A percentile compares a stretch with the other conserved stretches of the same genome.
Conservation (phyloP, 2,797 vertebrate genomes). For the Orestias chungarensis region DNA sequence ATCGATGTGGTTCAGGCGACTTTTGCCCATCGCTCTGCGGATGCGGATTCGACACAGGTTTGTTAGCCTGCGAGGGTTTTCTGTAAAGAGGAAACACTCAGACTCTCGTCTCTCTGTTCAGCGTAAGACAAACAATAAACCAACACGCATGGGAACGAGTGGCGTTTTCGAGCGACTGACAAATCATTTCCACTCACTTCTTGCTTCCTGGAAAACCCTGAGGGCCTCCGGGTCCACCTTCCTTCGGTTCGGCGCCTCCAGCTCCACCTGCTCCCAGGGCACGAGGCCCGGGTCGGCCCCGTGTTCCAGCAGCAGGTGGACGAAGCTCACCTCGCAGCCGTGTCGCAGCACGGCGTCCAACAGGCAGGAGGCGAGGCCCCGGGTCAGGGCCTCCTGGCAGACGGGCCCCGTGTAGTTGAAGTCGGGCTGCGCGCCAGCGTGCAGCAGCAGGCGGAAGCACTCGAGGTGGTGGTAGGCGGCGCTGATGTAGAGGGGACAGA, state of each 20-base stretch:
- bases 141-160: too few relatives aligned
- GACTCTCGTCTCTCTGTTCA: too few relatives aligned
- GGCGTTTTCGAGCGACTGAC: too few relatives aligned
- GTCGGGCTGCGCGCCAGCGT: constrained; percentile 91
- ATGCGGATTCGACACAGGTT: constrained; percentile 87
- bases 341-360: constrained; percentile 91
- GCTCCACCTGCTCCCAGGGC: constrained; percentile 80
- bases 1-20: constrained; percentile 80
- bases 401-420: constrained; percentile 91
- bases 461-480: constrained; percentile 92
- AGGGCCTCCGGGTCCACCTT: constrained; percentile 88
- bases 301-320: constrained; percentile 89
- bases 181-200: constrained; percentile 79
- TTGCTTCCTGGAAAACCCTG: constrained; percentile 84
- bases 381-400: constrained; percentile 82
- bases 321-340: constrained; percentile 87
- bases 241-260: constrained; percentile 79
- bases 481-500: constrained; percentile 93
- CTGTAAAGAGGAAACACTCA: constrained; percentile 70
- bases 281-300: constrained; percentile 88
- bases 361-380: constrained; percentile 88
- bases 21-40: constrained; percentile 85
- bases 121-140: too few relatives aligned
- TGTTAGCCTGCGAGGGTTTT: constrained; percentile 81
- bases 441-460: constrained; percentile 89